Evolutionary conservation across 2,113 vertebrate species (phyloP), one percentile per base, ranked within the genome.

Genomic region (Pteruthius melanotis): DNA sequence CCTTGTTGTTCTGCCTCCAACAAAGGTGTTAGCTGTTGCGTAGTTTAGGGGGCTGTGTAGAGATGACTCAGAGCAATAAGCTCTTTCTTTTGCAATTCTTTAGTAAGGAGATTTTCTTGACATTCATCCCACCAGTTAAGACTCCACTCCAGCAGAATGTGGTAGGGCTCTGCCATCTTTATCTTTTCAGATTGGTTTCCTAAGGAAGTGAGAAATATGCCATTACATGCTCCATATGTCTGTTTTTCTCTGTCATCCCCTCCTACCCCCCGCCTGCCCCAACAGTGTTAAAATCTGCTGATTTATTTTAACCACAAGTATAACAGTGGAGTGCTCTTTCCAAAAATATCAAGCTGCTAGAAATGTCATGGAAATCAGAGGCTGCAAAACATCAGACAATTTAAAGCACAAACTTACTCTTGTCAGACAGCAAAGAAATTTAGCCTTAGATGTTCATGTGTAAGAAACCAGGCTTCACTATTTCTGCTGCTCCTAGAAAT

Each of bases 241-340:
- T 93, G 37, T 42, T 82, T 76, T 57, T 82, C 65, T 40, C 85
- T 80, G 65, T 77, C 87, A 74, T 57, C 28, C 45, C 61, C 40
- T 42, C 47, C 31, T 0, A 0, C 24, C 12, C 54, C 57, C 31
- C 1, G 4, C 56, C 79, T 70, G 26, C 59, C 84, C 42, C 39
- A 81, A 57, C 22, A 53, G 49, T 72, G 79, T 85, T 91, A 90
- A 95, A 93, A 80, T 92, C 85, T 96, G 78, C 85, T 94, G 96
- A 94, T 92, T 88, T 95, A 94, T 96, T 95, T 92, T 85, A 97
- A 94, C 85, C 88, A 74, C 95, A 92, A 94, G 18, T 88, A 42
- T 53, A 92, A 88, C 54, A 92, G 88, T 85, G n/a, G 37, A 85
- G 63, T 22, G 28, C 45, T 88, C 53, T 50, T 96, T 88, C 88